Percentiles rank a stretch among this genome's conserved stretches.
Evolutionary conservation across 1,140 invertebrate genomes (phyloP).

Genomic region (Drosophila fuyamai): DNA sequence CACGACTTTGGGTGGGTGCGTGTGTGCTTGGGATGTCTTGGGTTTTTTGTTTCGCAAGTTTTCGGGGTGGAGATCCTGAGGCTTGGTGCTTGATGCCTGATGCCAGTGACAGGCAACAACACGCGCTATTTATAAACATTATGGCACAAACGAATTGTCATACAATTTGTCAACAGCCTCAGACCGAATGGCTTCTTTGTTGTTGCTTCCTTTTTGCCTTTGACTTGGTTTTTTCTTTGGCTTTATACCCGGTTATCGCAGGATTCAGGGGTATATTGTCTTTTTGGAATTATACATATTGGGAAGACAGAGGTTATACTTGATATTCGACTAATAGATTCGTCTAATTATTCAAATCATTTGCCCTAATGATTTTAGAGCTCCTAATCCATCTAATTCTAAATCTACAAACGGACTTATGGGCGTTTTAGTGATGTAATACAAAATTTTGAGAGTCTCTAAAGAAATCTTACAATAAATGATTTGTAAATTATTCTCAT

Average conservation of each 20-base stretch:
- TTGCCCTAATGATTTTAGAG: too few relatives aligned
- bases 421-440: too few relatives aligned
- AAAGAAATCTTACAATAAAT: too few relatives aligned
- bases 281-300: neutral
- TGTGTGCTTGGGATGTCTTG: slow-evolving; percentile 31
- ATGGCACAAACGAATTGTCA: slow-evolving; percentile 83
- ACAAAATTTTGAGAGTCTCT: too few relatives aligned
- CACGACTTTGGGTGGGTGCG: slow-evolving; percentile 20
- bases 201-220: slow-evolving; percentile 16
- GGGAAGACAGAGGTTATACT: neutral
- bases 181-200: slow-evolving; percentile 59
- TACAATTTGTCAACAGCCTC: slow-evolving; percentile 80
- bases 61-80: slow-evolving; percentile 25
- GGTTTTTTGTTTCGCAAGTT: slow-evolving; percentile 58
- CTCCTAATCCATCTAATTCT: too few relatives aligned
- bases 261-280: neutral
- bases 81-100: slow-evolving; percentile 49
- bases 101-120: slow-evolving; percentile 70
- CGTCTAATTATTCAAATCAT: too few relatives aligned
- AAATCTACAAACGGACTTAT: too few relatives aligned
- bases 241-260: slow-evolving; percentile 11
- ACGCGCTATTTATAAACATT: slow-evolving; percentile 83
- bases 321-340: too few relatives aligned
- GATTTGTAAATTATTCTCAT: neutral
- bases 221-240: slow-evolving; percentile 36